phyloP scores from a whole-genome alignment of 2,113 vertebrate genomes.

The Hymenochirus boettgeri region DNA sequence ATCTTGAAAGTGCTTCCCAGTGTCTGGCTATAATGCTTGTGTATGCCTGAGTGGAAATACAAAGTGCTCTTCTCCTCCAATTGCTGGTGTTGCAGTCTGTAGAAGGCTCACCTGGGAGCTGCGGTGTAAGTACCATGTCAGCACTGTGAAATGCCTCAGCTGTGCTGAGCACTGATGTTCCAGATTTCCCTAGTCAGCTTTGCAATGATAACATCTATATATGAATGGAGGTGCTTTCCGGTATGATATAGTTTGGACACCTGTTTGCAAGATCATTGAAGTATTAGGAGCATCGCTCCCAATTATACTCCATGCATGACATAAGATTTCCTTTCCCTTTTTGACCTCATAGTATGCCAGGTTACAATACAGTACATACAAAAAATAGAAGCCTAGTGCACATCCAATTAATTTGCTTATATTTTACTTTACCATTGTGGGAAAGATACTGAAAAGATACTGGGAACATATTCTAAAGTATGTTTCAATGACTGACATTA shows the following conservation, averaged over 20 bases:
- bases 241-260: slow-evolving; percentile 24
- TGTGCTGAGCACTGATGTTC: slow-evolving; percentile 56
- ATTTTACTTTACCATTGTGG: too few relatives aligned
- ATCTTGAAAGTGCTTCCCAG: slow-evolving; percentile 6
- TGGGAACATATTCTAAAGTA: too few relatives aligned
- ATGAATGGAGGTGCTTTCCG: slow-evolving; percentile 43
- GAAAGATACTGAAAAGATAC: too few relatives aligned
- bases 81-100: slow-evolving; percentile 43
- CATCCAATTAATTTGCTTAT: too few relatives aligned
- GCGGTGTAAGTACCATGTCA: slow-evolving; percentile 40
- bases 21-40: slow-evolving; percentile 21
- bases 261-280: slow-evolving; percentile 33
- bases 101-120: slow-evolving; percentile 51
- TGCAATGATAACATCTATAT: slow-evolving; percentile 6
- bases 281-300: not conserved
- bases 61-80: slow-evolving; percentile 43
- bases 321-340: too few relatives aligned
- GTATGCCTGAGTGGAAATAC: slow-evolving; percentile 37
- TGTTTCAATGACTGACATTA: too few relatives aligned
- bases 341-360: too few relatives aligned
- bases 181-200: slow-evolving; percentile 49
- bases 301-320: too few relatives aligned
- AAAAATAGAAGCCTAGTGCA: too few relatives aligned
- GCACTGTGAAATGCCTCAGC: slow-evolving; percentile 33
- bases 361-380: too few relatives aligned